phyloP scores from a whole-genome alignment of 2,888 invertebrate genomes.

The Brenthis ino region DNA sequence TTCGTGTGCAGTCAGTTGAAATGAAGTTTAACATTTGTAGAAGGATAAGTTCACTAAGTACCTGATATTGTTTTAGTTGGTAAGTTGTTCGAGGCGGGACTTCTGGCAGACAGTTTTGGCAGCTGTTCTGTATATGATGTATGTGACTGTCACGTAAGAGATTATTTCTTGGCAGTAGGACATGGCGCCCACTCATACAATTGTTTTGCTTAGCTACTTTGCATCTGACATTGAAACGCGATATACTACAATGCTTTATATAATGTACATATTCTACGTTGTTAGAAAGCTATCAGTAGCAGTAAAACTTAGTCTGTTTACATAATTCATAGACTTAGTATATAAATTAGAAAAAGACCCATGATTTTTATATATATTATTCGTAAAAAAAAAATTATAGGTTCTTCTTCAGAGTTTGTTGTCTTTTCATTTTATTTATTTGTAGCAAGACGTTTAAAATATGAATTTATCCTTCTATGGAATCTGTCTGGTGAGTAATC shows the following conservation, averaged over 20 bases:
- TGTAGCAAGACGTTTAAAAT: neutral
- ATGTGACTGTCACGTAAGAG: conserved; percentile 78
- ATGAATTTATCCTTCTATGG: neutral
- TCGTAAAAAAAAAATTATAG: too few species aligned
- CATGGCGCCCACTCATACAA: conserved; percentile 61
- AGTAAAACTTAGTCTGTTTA: too few species aligned
- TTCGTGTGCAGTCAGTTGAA: conserved; percentile 25
- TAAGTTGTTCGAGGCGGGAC: conserved; percentile 59
- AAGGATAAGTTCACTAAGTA: conserved; percentile 64
- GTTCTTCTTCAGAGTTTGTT: too few species aligned
- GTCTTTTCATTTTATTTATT: neutral
- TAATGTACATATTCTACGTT: neutral
- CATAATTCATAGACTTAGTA: neutral
- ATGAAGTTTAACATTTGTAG: conserved; percentile 41
- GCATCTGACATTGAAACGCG: conserved; percentile 52
- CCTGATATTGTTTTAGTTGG: conserved; percentile 73
- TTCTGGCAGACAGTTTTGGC: conserved; percentile 72
- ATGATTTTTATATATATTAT: too few species aligned
- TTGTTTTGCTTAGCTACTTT: conserved; percentile 66
- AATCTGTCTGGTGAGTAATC: too few species aligned
- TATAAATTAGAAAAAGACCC: neutral
- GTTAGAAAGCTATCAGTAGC: too few species aligned
- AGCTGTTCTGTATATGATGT: conserved; percentile 71
- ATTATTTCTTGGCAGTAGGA: conserved; percentile 78
- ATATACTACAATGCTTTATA: conserved; percentile 39